Percentiles rank a stretch among this genome's conserved stretches.
phyloP scores from a whole-genome alignment of 2,797 vertebrate species.

The Delichon dasypus region DNA sequence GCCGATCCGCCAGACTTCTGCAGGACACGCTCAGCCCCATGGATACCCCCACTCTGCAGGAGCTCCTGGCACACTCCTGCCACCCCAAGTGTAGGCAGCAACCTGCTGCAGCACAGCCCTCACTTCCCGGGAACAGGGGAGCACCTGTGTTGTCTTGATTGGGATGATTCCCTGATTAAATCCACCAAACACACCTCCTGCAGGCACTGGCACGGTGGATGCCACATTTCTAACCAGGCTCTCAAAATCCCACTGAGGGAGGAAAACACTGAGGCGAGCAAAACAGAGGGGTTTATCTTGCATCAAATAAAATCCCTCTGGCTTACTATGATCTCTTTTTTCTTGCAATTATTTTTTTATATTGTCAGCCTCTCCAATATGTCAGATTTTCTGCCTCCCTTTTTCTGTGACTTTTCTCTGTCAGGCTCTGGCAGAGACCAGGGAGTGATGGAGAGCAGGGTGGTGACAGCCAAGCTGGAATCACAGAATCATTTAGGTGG shows the following conservation, averaged over 20 bases:
- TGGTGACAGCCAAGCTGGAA: neutral
- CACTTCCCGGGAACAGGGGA: neutral
- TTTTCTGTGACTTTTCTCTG: neutral
- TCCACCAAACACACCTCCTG: neutral
- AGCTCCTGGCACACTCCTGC: neutral
- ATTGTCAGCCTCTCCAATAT: neutral
- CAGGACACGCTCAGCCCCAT: neutral
- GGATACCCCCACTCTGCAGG: neutral
- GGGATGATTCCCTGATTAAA: neutral
- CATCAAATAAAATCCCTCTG: neutral
- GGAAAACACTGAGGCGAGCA: neutral
- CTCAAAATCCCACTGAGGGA: neutral
- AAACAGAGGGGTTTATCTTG: neutral
- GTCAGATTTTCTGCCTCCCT: neutral
- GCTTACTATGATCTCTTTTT: neutral
- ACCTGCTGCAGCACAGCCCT: neutral
- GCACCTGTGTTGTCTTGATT: rapidly evolving
- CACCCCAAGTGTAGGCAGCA: neutral
- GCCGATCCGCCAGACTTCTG: neutral
- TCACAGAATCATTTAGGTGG: neutral
- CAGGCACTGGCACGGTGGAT: neutral
- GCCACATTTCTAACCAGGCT: neutral
- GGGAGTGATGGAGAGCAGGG: neutral
- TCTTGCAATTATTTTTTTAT: neutral
- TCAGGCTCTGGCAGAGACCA: neutral